These are phyloP conservation scores for Chrysotoxum bicinctum DNA, from an alignment of 2,888 invertebrate species.

Conservation along the genomic window DNA sequence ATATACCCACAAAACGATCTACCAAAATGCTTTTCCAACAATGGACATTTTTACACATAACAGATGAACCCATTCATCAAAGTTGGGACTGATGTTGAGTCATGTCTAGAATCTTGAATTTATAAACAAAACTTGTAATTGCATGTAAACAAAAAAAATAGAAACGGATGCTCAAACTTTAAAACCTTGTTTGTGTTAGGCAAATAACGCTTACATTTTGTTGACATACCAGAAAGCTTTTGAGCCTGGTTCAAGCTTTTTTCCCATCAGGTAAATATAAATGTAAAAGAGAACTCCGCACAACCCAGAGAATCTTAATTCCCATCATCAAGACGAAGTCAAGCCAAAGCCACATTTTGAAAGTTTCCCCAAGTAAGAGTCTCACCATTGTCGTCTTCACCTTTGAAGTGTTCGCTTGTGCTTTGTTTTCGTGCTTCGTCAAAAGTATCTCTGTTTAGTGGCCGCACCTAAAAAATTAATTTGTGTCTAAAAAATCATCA, in stretches of 20 bases:
- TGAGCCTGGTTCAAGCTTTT: constrained; percentile 51
- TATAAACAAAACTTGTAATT: not conserved
- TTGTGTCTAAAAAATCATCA: not conserved
- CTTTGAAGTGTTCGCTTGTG: constrained; percentile 70
- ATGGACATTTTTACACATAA: not conserved
- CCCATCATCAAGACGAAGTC: constrained; percentile 26
- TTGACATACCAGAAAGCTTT: constrained; percentile 42
- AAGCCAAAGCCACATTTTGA: constrained; percentile 55
- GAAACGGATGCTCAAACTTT: constrained; percentile 28
- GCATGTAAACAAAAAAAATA: constrained; percentile 12
- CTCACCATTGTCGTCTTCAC: constrained; percentile 64
- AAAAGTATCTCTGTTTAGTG: constrained; percentile 46
- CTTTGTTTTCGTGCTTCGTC: constrained; percentile 65
- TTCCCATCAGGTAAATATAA: constrained; percentile 57
- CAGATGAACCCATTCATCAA: not conserved
- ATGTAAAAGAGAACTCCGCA: constrained; percentile 35
- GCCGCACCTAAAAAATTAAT: constrained; percentile 69
- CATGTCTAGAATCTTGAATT: constrained; percentile 22
- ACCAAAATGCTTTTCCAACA: not conserved
- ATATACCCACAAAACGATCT: not conserved
- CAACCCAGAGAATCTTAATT: constrained; percentile 39
- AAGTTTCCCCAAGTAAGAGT: constrained; percentile 53
- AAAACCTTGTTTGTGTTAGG: not conserved
- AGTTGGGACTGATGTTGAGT: constrained; percentile 1
- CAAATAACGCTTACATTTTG: constrained; percentile 2